Percentiles rank a stretch among this genome's conserved stretches.
Conservation (phyloP, 2,888 invertebrate species). For the Polydrusus tereticollis region DNA sequence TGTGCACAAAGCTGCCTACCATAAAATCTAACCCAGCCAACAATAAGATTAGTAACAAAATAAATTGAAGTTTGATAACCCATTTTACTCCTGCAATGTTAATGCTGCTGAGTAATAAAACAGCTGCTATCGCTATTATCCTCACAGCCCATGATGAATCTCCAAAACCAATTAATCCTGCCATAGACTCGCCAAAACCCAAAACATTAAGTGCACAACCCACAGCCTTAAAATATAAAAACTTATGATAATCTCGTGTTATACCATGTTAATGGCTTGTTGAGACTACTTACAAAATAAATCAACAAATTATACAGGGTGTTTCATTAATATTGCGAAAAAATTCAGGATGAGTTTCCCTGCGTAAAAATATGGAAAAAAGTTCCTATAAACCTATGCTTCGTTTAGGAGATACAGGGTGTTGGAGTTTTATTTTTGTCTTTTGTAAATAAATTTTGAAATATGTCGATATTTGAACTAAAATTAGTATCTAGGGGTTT, state of each 20-base stretch:
- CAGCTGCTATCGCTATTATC: constrained; percentile 89
- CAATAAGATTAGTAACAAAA: constrained; percentile 86
- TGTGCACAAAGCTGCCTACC: constrained; percentile 90
- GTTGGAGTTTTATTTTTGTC: too few species aligned
- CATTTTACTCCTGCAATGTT: constrained; percentile 98
- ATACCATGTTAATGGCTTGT: too few species aligned
- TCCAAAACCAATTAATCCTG: constrained; percentile 81
- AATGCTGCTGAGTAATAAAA: constrained; percentile 87
- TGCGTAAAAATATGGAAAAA: too few species aligned
- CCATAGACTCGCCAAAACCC: constrained; percentile 97
- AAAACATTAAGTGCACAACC: constrained; percentile 96
- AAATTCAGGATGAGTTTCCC: too few species aligned
- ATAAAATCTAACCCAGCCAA: constrained; percentile 93
- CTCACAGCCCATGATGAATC: constrained; percentile 85
- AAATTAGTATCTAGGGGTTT: too few species aligned
- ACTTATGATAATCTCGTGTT: background rate
- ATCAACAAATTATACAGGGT: background rate
- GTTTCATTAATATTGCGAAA: background rate
- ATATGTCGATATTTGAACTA: too few species aligned
- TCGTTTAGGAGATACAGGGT: too few species aligned
- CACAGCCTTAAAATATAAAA: constrained; percentile 80
- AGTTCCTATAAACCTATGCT: too few species aligned
- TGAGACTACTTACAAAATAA: background rate
- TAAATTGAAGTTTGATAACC: constrained; percentile 96
- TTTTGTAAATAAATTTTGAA: too few species aligned